Evolutionary conservation across 1,140 invertebrate genomes (phyloP).

Genomic region (Anastrepha obliqua): DNA sequence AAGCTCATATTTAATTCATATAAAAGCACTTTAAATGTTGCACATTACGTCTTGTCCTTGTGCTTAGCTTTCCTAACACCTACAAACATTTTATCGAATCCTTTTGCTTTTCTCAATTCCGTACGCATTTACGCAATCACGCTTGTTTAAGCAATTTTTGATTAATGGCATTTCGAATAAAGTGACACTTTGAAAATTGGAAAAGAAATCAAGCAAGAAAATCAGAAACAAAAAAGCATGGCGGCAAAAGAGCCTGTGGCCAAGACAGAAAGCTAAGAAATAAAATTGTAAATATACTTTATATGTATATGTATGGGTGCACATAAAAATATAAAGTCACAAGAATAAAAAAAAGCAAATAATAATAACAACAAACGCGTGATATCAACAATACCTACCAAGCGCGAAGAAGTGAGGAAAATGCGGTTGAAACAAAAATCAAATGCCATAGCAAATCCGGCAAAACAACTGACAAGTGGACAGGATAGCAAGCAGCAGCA

Average conservation of each 20-base stretch:
- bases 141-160: constrained; percentile 54
- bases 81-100: neutral
- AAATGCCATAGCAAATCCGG: constrained; percentile 2
- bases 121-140: constrained; percentile 43
- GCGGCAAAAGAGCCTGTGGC: neutral
- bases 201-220: constrained; percentile 52
- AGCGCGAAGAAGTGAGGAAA: neutral
- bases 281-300: neutral
- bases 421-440: constrained; percentile 38
- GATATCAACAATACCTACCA: neutral
- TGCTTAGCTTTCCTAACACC: neutral
- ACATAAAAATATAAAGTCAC: neutral
- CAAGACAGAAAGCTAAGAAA: neutral
- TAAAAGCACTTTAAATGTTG: constrained; percentile 39
- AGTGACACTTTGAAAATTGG: constrained; percentile 53
- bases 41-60: constrained; percentile 23
- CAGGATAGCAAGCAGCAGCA: constrained; percentile 62
- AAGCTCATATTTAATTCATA: constrained; percentile 50
- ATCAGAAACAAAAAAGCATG: neutral
- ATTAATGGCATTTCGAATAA: constrained; percentile 50
- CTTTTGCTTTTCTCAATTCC: neutral
- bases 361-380: constrained; percentile 7
- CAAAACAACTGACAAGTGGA: constrained; percentile 40
- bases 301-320: neutral
- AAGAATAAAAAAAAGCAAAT: neutral